phyloP scores from a whole-genome alignment of 2,797 vertebrate species.

The Thripadectes ignobilis region DNA sequence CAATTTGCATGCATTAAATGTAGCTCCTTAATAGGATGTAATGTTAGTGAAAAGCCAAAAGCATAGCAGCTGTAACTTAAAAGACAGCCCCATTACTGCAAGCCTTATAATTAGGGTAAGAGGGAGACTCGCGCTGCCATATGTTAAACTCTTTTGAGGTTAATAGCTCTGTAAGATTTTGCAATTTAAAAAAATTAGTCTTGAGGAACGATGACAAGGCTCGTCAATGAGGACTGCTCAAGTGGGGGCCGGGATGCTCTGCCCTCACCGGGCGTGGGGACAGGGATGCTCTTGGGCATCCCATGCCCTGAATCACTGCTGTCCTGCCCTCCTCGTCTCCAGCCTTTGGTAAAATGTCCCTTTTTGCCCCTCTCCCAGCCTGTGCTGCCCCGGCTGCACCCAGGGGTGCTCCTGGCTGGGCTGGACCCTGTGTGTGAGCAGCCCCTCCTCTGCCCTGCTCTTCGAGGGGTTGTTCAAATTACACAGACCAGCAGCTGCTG shows the following conservation, averaged over 20 bases:
- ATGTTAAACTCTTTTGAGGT: slow-evolving; percentile 81
- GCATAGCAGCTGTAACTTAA: slow-evolving; percentile 80
- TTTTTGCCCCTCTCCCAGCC: no score
- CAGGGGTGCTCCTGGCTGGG: background rate
- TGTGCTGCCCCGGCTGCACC: background rate
- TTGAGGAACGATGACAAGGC: slow-evolving; percentile 72
- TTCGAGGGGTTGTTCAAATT: background rate
- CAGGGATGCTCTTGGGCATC: background rate
- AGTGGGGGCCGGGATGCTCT: background rate
- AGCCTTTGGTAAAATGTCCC: accelerated
- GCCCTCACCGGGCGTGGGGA: background rate
- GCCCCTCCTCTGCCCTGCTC: background rate
- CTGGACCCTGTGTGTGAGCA: background rate
- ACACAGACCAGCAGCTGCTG: background rate
- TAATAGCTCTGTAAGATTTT: slow-evolving; percentile 81
- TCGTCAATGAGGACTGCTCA: background rate
- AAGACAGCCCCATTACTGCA: slow-evolving; percentile 80
- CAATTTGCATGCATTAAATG: slow-evolving; percentile 80
- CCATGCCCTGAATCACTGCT: accelerated
- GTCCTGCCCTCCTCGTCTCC: background rate
- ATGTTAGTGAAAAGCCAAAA: slow-evolving; percentile 77
- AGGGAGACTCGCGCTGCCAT: slow-evolving; percentile 77
- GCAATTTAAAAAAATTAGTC: slow-evolving; percentile 78
- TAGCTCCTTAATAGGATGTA: slow-evolving; percentile 79
- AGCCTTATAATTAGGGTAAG: slow-evolving; percentile 81